Percentiles rank a stretch among this genome's conserved stretches.
These are phyloP conservation scores for Hippoglossus stenolepis DNA, from an alignment of 2,113 vertebrate genomes.

Conservation along the genomic window DNA sequence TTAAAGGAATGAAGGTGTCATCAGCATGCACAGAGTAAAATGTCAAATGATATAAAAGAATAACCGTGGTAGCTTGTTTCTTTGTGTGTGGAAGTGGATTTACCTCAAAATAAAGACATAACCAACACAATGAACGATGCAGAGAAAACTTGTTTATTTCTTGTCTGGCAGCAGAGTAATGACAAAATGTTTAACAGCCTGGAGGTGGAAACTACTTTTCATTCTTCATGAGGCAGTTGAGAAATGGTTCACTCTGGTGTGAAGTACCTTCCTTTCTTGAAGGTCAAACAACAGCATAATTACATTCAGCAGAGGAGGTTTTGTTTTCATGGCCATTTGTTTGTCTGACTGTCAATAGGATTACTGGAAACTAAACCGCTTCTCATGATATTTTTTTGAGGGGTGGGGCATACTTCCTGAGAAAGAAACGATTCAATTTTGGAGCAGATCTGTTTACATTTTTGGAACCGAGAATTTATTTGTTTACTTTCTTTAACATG, in stretches of 20 bases:
- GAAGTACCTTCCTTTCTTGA: slow-evolving; percentile 30
- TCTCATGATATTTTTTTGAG: too few species aligned
- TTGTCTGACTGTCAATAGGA: too few species aligned
- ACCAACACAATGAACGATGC: not conserved
- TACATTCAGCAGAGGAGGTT: too few species aligned
- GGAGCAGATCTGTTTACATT: too few species aligned
- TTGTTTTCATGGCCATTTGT: too few species aligned
- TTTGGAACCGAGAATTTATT: too few species aligned
- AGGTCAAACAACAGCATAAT: slow-evolving; percentile 23
- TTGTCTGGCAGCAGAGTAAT: slow-evolving; percentile 8
- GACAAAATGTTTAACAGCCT: slow-evolving; percentile 24
- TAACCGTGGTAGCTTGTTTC: not conserved
- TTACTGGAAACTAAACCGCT: too few species aligned
- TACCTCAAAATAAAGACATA: slow-evolving; percentile 38
- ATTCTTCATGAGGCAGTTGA: slow-evolving; percentile 7
- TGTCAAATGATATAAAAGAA: not conserved
- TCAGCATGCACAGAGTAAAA: not conserved
- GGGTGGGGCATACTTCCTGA: too few species aligned
- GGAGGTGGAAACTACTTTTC: slow-evolving; percentile 8
- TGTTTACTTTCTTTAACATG: too few species aligned
- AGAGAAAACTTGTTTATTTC: slow-evolving; percentile 48
- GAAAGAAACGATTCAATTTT: too few species aligned
- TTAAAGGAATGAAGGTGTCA: not conserved
- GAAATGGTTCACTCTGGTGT: slow-evolving; percentile 22
- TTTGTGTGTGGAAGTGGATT: slow-evolving; percentile 10